Evolutionary conservation across 2,797 vertebrate species (phyloP), one percentile per base, ranked within the genome.

Genomic region (Enteromius anoplus): DNA sequence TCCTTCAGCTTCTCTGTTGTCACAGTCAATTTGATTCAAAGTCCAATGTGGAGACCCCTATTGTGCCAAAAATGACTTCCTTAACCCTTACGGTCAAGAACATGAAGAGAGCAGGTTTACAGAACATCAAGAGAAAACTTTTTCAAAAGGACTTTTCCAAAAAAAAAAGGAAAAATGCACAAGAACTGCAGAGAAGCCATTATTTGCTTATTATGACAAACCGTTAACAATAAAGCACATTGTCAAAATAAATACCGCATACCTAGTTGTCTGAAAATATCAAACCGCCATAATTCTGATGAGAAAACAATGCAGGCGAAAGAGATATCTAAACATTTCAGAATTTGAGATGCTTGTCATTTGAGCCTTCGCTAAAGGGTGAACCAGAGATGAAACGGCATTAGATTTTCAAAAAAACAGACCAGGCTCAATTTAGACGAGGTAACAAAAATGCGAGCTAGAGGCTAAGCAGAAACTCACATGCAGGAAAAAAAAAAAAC

Each of bases 31-130:
- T 81, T 85, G 19, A 84, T 68, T 84, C 51, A 47, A 84, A 75
- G 53, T 79, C 62, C 51, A 82, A 75, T 69, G 51, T 60, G 34
- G 49, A 78, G 69, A n/a, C 34, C 47, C 15, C 26, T 29, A 84
- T 83, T 75, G 83, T 78, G 64, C 45, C 73, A 84, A 79, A 85
- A 65, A 85, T 76, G 29, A 71, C 53, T 81, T 78, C n/a, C 29
- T 90, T 87, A 91, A 92, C 15, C n/a, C 84, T 88, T 80, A 88
- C 79, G 90, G 87, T 83, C 71, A 73, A 66, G 85, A 88, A 84
- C 85, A 80, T 83, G 64, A 92, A 90, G 90, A 53, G 12, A 51
- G 10, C 29, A 47, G 69, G 76, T 81, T 64, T 64, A 81, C 7
- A 42, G 40, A 71, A 85, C 78, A 77, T 81, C 79, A 73, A 82